Percentiles rank a stretch among this genome's conserved stretches.
These are phyloP conservation scores for Masticophis lateralis DNA, from an alignment of 2,797 vertebrate species.

Conservation along the genomic window DNA sequence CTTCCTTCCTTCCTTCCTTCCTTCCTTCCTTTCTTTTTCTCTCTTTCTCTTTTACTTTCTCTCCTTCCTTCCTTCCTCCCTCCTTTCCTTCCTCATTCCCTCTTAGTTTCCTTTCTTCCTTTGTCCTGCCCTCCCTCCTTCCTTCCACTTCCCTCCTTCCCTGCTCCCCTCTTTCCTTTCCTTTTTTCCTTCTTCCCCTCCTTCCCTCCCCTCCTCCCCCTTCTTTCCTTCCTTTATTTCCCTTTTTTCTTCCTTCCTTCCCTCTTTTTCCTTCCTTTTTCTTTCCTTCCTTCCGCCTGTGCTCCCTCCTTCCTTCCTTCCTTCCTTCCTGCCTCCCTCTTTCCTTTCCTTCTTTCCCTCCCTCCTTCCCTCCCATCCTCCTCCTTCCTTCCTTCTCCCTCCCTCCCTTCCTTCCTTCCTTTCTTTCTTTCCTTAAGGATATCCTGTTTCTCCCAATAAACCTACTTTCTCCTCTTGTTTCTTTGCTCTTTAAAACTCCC, in stretches of 20 bases:
- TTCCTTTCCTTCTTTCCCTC: not conserved
- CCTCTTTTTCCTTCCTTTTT: not conserved
- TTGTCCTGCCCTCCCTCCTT: not conserved
- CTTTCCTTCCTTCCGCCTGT: not conserved
- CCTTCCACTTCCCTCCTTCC: not conserved
- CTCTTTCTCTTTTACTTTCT: too few species aligned
- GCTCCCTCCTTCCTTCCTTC: not conserved
- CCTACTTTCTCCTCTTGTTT: not conserved
- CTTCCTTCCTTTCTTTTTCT: accelerated
- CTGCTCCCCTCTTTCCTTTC: too few species aligned
- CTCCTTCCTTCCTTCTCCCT: too few species aligned
- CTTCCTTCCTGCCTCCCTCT: too few species aligned
- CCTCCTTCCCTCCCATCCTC: not conserved
- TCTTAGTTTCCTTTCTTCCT: too few species aligned
- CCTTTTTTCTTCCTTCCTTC: not conserved
- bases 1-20: slow-evolving; percentile 41
- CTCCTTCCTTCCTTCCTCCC: too few species aligned
- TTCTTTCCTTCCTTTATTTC: too few species aligned
- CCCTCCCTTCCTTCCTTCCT: not conserved
- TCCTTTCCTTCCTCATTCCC: too few species aligned
- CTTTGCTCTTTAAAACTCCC: slow-evolving; percentile 42
- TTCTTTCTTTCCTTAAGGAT: slow-evolving; percentile 54
- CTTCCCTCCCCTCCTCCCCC: not conserved
- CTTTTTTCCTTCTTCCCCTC: not conserved
- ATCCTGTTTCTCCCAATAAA: slow-evolving; percentile 59